Evolutionary conservation across 1,140 invertebrate genomes (phyloP).

Genomic region (Papilio dardanus): DNA sequence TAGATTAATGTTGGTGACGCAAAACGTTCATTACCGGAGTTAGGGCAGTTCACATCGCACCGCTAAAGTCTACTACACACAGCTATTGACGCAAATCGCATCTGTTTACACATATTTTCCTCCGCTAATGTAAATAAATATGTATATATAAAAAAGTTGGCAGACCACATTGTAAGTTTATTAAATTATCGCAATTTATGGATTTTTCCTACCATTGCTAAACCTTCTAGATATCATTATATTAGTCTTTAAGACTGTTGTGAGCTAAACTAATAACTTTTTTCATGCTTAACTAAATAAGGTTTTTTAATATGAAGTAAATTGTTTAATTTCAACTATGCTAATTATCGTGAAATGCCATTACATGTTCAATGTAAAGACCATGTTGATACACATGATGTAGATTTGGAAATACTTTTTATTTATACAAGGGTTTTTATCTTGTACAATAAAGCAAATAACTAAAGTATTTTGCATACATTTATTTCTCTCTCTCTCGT

Average conservation of each 20-base stretch:
- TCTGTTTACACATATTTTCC: constrained; percentile 45
- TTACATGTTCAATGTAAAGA: not conserved
- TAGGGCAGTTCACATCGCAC: constrained; percentile 41
- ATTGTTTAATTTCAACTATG: not conserved
- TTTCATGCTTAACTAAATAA: not conserved
- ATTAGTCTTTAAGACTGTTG: not conserved
- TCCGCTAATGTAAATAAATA: constrained; percentile 45
- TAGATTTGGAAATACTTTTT: not conserved
- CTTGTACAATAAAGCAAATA: not conserved
- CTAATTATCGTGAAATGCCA: not conserved
- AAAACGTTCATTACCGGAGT: constrained; percentile 43
- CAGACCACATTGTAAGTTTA: constrained; percentile 29
- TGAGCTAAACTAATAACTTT: not conserved
- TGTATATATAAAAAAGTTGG: constrained; percentile 10
- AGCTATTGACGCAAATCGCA: constrained; percentile 52
- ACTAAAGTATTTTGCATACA: not conserved
- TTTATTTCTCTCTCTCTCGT: not conserved
- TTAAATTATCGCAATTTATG: not conserved
- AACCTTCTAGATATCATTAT: not conserved
- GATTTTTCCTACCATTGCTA: not conserved
- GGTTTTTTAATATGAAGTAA: not conserved
- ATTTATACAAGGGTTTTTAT: not conserved
- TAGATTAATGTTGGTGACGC: constrained; percentile 45
- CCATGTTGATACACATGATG: not conserved
- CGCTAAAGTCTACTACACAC: constrained; percentile 49